Base-by-base conservation (phyloP, 1,140 invertebrate genomes). In the Papilio machaon region DNA sequence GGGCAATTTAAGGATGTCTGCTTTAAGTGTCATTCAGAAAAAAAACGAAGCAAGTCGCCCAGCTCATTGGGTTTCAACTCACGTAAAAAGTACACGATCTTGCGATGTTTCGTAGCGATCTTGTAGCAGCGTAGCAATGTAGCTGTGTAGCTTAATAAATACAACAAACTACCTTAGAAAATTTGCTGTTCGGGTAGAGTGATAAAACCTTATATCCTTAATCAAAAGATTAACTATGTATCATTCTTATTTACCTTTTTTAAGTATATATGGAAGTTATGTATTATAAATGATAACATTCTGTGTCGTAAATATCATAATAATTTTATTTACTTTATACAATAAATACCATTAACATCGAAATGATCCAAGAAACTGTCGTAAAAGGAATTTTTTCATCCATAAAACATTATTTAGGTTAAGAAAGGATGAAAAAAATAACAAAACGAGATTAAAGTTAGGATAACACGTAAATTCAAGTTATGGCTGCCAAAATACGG, bases 121-220 rank as follows among this genome's bases (percentile, higher is more conserved):
- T 82, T 83, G 85, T 85, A 85, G 85, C 82, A 19, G 46, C 70
- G 70, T 43, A 43, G 38, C 54, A 43, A 77, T 79, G 82, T 83
- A 84, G 87, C 78, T 46, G 75, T 70, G 79, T 87, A 89, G 84
- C 84, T 82, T 83, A 81, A 83, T 87, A 82, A 82, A 19, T 81
- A 79, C 4, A 43, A 43, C 38, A 2, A 6, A 73, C 46, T 79
- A 49, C 10, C 2, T 9, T 49, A 49, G 47, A 10, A 49, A 49
- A 49, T 49, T 13, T 49, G 6, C 47, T 49, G 47, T 9, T 49
- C 47, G 10, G 13, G 47, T 49, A 49, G 46, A 47, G 6, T 10
- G 9, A 49, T 11, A 49, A 49, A 49, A 49, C 9, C 10, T 49
- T 49, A 2, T 49, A 49, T 11, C 47, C 47, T 49, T 11, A 9